These are phyloP conservation scores for Vipera latastei DNA, from an alignment of 2,797 vertebrate species.

Conservation along the genomic window DNA sequence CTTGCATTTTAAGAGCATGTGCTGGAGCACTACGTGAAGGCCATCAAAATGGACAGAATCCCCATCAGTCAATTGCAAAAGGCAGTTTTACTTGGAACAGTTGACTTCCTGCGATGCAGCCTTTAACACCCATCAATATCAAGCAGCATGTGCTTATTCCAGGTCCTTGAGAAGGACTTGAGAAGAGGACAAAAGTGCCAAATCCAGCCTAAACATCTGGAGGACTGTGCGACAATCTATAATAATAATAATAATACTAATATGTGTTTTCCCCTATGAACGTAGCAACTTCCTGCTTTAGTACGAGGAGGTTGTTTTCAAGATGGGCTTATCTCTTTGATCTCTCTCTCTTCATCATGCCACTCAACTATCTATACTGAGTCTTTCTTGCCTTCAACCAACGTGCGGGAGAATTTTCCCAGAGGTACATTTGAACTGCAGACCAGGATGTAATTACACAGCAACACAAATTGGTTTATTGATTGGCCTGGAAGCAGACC, in stretches of 20 bases:
- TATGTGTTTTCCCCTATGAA: background rate
- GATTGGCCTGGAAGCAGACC: background rate
- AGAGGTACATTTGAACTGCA: background rate
- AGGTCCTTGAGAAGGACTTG: background rate
- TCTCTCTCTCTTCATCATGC: background rate
- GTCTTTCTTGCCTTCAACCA: background rate
- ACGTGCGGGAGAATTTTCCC: background rate
- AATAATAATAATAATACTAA: background rate
- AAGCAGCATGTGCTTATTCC: background rate
- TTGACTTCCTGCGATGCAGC: too few species aligned
- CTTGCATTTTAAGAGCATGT: background rate
- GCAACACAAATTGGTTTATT: background rate
- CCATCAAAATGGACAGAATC: too few species aligned
- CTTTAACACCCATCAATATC: too few species aligned
- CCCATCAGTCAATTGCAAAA: too few species aligned
- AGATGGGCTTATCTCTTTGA: background rate
- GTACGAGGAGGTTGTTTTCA: background rate
- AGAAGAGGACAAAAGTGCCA: background rate
- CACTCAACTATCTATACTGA: background rate
- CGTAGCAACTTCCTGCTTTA: background rate
- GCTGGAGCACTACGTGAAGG: too few species aligned
- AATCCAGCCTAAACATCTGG: background rate
- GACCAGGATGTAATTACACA: background rate
- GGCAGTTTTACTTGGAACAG: too few species aligned
- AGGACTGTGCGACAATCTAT: background rate